Evolutionary conservation across 2,113 vertebrate species (phyloP), one percentile per base, ranked within the genome.

Genomic region (Lepus americanus): DNA sequence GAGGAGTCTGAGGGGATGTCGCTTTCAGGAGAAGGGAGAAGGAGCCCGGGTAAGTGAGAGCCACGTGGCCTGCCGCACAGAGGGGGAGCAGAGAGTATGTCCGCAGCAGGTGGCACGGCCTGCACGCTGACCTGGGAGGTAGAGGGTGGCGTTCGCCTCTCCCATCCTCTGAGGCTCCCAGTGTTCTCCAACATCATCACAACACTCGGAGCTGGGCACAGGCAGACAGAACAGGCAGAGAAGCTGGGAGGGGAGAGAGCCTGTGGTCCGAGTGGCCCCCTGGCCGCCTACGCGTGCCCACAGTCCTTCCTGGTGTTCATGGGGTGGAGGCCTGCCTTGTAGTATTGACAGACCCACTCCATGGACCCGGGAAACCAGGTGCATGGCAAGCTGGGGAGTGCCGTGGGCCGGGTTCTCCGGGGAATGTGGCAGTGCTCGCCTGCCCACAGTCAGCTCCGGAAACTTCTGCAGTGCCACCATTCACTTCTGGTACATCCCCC

Each of bases 21-120:
- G 0, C 0, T 31, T 23, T 70, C 81, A 2, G 93, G 81, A 19
- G 81, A 94, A 17, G 44, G 4, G 31, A 94, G 0, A 64, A 2
- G 1, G 11, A 33, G 3, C 87, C 64, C 61, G 90, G 95, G 96
- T 97, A 87, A 90, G 36, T 17, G 19, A 6, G 44, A 78, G 27
- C 49, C n/a, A 29, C 6, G 61, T 17, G 22, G 36, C 72, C 51
- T 73, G 1, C 2, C 17, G 44, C 27, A 29, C 16, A 39, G 61
- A 70, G 72, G 20, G 9, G 93, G 61, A 51, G 69, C 82, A 17
- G 53, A 90, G 80, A 49, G 87, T 70, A 22, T 61, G 27, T 29
- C 19, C 1, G 5, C 59, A 31, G 53, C 25, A 19, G 66, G 53
- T 9, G 3, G 36, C 4, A 36, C 31, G 39, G 12, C 44, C n/a